These are phyloP conservation scores for Chelonus insularis DNA, from an alignment of 1,140 invertebrate genomes.

Conservation along the genomic window DNA sequence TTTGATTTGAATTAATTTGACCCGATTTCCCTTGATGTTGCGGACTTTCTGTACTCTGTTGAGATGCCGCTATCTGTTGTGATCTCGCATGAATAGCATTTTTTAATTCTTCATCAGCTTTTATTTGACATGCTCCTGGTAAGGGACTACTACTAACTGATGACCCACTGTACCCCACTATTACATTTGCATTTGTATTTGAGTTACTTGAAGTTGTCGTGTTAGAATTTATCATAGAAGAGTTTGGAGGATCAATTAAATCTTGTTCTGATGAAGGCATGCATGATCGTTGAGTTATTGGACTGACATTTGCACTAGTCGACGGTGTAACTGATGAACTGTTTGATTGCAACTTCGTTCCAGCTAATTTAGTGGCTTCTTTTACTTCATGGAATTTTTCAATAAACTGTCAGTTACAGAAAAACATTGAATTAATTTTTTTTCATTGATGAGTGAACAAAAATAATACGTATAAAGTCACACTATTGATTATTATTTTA, in stretches of 20 bases:
- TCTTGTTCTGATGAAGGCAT: constrained; percentile 58
- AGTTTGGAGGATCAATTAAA: constrained; percentile 61
- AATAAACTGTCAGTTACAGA: constrained; percentile 75
- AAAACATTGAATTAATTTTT: background rate
- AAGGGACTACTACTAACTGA: constrained; percentile 58
- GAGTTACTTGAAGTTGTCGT: constrained; percentile 56
- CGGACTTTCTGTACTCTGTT: constrained; percentile 56
- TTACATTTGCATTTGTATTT: constrained; percentile 55
- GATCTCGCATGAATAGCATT: constrained; percentile 56
- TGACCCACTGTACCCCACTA: constrained; percentile 56
- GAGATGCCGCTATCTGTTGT: constrained; percentile 50
- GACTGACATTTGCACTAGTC: constrained; percentile 83
- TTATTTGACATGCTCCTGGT: constrained; percentile 50
- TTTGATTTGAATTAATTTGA: constrained; percentile 41
- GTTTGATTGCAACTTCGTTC: constrained; percentile 70
- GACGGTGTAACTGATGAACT: constrained; percentile 78
- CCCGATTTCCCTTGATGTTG: constrained; percentile 54
- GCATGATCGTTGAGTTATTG: constrained; percentile 71
- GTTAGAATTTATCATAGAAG: constrained; percentile 58
- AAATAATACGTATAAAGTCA: constrained; percentile 30
- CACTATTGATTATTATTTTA: too few species aligned
- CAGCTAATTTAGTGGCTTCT: constrained; percentile 81
- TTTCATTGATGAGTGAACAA: too few species aligned
- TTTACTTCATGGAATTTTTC: constrained; percentile 99
- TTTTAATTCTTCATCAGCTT: constrained; percentile 56